phyloP scores from a whole-genome alignment of 2,888 invertebrate genomes.

The Euproctis similis region DNA sequence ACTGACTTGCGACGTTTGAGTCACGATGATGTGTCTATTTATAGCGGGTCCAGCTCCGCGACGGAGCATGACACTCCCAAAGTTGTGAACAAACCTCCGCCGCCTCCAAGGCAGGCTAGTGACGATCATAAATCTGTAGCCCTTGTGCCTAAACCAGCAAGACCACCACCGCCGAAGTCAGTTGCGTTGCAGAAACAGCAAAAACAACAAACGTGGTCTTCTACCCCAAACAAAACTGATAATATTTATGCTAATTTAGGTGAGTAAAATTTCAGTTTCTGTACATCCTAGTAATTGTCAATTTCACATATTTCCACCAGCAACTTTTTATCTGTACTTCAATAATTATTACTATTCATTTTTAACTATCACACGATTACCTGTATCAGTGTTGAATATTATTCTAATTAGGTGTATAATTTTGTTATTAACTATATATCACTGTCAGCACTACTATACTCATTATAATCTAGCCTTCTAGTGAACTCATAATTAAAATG shows the following conservation, averaged over 20 bases:
- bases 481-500: constrained; percentile 9
- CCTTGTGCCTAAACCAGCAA: constrained; percentile 77
- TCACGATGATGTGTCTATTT: constrained; percentile 72
- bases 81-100: constrained; percentile 80
- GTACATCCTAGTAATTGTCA: neutral
- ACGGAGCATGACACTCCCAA: constrained; percentile 58
- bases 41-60: constrained; percentile 58
- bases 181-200: constrained; percentile 78
- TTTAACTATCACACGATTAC: too few species aligned
- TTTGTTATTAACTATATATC: neutral
- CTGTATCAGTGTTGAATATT: too few species aligned
- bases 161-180: constrained; percentile 85
- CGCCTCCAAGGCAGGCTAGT: constrained; percentile 80
- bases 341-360: too few species aligned
- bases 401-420: too few species aligned
- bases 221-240: constrained; percentile 53
- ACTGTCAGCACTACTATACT: neutral
- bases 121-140: constrained; percentile 68
- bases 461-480: constrained; percentile 1
- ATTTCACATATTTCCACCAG: too few species aligned
- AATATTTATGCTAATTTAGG: constrained; percentile 89
- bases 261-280: constrained; percentile 45
- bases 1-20: constrained; percentile 54
- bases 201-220: constrained; percentile 64
- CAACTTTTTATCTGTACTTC: too few species aligned